These are phyloP conservation scores for Morpho achilles DNA, from an alignment of 2,888 invertebrate species.

Conservation along the genomic window DNA sequence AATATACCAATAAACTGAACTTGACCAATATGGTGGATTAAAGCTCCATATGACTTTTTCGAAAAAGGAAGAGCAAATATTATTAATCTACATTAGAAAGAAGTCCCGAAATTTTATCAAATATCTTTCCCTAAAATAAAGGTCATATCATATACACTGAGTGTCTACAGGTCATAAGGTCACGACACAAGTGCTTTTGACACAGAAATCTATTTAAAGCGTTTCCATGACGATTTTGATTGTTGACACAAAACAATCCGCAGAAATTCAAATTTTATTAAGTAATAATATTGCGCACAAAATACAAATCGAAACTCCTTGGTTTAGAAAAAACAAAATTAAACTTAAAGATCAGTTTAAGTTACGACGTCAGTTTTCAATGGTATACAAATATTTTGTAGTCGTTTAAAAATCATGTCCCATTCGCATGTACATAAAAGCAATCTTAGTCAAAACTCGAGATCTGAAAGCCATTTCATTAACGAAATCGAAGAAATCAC, in stretches of 20 bases:
- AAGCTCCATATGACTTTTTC: too few species aligned
- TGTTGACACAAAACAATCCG: constrained; percentile 5
- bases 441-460: constrained; percentile 50
- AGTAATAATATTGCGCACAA: too few species aligned
- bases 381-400: constrained; percentile 10
- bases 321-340: too few species aligned
- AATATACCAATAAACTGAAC: too few species aligned
- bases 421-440: constrained; percentile 38
- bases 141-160: not conserved
- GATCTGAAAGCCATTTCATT: constrained; percentile 45
- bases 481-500: constrained; percentile 49
- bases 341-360: not conserved
- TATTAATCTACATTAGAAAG: too few species aligned
- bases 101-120: too few species aligned
- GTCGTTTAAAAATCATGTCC: constrained; percentile 25
- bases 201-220: constrained; percentile 16
- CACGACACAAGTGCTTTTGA: constrained; percentile 12
- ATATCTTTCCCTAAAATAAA: too few species aligned
- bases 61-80: too few species aligned
- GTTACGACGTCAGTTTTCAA: constrained; percentile 11
- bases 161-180: constrained; percentile 16
- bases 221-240: constrained; percentile 18
- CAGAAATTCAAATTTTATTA: too few species aligned
- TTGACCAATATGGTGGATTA: too few species aligned
- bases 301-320: too few species aligned